Conservation (phyloP, 2,113 vertebrate genomes). For the Silurus glanis region DNA sequence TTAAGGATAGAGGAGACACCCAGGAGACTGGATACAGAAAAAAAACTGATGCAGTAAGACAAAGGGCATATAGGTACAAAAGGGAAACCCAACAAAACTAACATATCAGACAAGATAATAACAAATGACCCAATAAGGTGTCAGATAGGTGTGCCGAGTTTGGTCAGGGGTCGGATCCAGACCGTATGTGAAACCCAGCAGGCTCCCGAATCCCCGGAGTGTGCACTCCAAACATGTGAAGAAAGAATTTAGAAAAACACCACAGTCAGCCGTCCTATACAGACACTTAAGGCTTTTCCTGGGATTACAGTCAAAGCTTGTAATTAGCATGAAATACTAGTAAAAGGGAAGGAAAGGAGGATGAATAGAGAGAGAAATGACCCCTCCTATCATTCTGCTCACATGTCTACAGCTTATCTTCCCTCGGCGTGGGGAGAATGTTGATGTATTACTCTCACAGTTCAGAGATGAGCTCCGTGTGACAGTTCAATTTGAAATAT, state of each 20-base stretch:
- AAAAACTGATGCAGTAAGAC: background rate
- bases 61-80: background rate
- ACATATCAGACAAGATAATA: background rate
- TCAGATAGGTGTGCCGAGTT: background rate
- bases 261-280: conserved; percentile 55
- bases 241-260: conserved; percentile 1
- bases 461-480: conserved; percentile 58
- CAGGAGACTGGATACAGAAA: background rate
- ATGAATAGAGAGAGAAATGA: conserved; percentile 67
- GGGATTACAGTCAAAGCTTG: conserved; percentile 72
- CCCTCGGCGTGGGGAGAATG: conserved; percentile 56
- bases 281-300: conserved; percentile 59
- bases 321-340: conserved; percentile 73
- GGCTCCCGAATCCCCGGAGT: background rate
- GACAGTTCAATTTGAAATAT: conserved; percentile 68
- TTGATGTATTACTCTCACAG: conserved; percentile 69
- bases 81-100: background rate
- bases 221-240: background rate
- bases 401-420: conserved; percentile 66
- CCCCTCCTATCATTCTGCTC: conserved; percentile 61
- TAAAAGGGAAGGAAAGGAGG: conserved; percentile 56
- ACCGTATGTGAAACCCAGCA: background rate
- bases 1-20: background rate
- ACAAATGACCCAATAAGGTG: background rate
- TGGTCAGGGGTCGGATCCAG: background rate